phyloP scores from a whole-genome alignment of 2,888 invertebrate genomes.

The Cheilosia pagana region DNA sequence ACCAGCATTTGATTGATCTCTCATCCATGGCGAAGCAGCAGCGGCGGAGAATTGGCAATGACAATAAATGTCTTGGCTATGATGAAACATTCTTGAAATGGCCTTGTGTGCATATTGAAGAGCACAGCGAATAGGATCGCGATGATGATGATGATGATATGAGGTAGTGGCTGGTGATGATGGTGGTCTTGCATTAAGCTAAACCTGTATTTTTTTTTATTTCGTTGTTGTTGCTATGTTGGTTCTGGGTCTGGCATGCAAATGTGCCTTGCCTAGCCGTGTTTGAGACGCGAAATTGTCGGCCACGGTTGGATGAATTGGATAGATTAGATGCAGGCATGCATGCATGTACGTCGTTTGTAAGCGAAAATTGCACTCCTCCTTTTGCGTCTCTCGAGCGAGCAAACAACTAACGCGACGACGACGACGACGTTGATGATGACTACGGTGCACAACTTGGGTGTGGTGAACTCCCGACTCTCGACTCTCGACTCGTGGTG shows the following conservation, averaged over 20 bases:
- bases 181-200: conserved; percentile 55
- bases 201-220: conserved; percentile 54
- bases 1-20: conserved; percentile 71
- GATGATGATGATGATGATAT: conserved; percentile 45
- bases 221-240: conserved; percentile 7
- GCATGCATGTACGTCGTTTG: conserved; percentile 75
- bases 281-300: conserved; percentile 72
- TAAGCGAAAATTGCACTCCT: conserved; percentile 52
- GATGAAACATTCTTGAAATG: conserved; percentile 74
- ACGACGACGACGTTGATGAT: conserved; percentile 11
- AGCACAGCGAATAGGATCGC: conserved; percentile 53
- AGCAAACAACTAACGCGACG: conserved; percentile 37
- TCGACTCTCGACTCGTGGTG: conserved; percentile 15
- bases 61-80: conserved; percentile 75
- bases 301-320: conserved; percentile 72
- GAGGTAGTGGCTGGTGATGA: conserved; percentile 38
- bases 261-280: conserved; percentile 73
- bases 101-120: conserved; percentile 75
- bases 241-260: conserved; percentile 70
- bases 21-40: conserved; percentile 68
- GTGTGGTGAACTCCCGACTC: conserved; percentile 64
- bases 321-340: conserved; percentile 73
- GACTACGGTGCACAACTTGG: conserved; percentile 47
- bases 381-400: conserved; percentile 25
- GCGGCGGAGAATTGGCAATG: conserved; percentile 72